Percentiles rank a stretch among this genome's conserved stretches.
These are phyloP conservation scores for Plutella xylostella DNA, from an alignment of 2,888 invertebrate genomes.

Conservation along the genomic window DNA sequence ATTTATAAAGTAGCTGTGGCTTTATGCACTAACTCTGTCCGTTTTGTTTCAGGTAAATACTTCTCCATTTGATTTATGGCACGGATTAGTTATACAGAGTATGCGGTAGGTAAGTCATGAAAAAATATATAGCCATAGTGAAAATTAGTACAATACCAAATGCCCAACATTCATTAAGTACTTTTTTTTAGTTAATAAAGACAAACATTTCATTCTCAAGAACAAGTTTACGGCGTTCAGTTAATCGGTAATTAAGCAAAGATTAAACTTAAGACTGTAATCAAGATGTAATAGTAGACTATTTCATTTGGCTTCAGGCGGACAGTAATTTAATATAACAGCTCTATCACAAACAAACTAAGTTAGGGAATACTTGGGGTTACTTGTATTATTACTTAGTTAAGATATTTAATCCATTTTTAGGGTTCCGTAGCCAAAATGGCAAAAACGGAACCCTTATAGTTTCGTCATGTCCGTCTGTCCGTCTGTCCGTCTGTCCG, in stretches of 20 bases:
- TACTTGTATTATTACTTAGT: too few relatives aligned
- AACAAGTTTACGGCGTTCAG: not conserved
- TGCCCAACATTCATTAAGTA: too few relatives aligned
- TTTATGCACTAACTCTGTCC: not conserved
- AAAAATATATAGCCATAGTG: too few relatives aligned
- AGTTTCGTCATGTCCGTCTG: too few relatives aligned
- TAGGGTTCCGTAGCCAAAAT: too few relatives aligned
- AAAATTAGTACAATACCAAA: too few relatives aligned
- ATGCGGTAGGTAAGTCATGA: slow-evolving; percentile 4
- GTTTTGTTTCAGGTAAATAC: slow-evolving; percentile 3
- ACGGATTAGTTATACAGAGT: not conserved
- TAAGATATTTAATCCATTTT: too few relatives aligned
- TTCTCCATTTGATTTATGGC: not conserved
- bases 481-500: too few relatives aligned
- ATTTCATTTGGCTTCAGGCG: slow-evolving; percentile 37
- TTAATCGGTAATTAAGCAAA: slow-evolving; percentile 37
- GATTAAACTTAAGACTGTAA: slow-evolving; percentile 45
- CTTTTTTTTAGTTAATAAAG: too few relatives aligned
- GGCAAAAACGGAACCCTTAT: too few relatives aligned
- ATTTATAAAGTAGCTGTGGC: too few relatives aligned
- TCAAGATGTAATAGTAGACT: slow-evolving; percentile 46
- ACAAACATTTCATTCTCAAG: not conserved
- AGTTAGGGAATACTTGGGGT: too few relatives aligned
- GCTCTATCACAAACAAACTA: slow-evolving; percentile 29
- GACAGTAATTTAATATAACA: slow-evolving; percentile 39